Conservation (phyloP, 2,888 invertebrate species). For the Zaprionus lineosus region DNA sequence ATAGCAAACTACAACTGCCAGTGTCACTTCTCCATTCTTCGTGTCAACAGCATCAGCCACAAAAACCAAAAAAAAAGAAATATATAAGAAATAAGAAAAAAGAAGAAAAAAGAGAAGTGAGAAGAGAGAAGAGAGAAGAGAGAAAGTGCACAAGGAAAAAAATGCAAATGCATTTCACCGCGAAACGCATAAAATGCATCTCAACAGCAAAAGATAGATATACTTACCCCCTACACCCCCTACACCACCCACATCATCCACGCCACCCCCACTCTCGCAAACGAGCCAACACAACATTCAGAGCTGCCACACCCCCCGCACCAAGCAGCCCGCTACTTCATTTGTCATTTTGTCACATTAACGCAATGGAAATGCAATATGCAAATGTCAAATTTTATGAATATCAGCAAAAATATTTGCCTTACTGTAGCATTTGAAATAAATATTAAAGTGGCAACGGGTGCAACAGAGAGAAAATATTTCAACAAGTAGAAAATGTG, state of each 20-base stretch:
- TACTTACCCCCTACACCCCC: too few species aligned
- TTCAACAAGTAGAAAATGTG: background rate
- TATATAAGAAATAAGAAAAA: background rate
- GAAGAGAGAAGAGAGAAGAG: background rate
- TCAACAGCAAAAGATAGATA: slow-evolving; percentile 18
- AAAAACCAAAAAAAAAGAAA: background rate
- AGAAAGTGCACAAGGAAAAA: slow-evolving; percentile 12
- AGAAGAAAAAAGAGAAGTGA: background rate
- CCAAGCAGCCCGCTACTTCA: slow-evolving; percentile 62
- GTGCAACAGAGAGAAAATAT: background rate
- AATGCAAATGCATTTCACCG: slow-evolving; percentile 71
- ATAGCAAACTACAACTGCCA: slow-evolving; percentile 23
- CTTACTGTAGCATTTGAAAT: slow-evolving; percentile 42
- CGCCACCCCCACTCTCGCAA: background rate
- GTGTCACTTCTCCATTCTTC: slow-evolving; percentile 21
- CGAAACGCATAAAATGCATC: slow-evolving; percentile 63
- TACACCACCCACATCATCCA: too few species aligned
- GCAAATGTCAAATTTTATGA: slow-evolving; percentile 77
- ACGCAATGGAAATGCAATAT: slow-evolving; percentile 80
- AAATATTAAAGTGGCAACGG: slow-evolving; percentile 50
- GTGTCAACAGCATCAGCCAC: slow-evolving; percentile 3
- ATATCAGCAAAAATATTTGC: slow-evolving; percentile 68
- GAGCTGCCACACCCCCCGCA: slow-evolving; percentile 8
- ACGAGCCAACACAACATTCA: too few species aligned
- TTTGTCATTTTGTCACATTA: slow-evolving; percentile 82